Conservation (phyloP, 2,888 invertebrate species). For the Parthenolecanium corni region DNA sequence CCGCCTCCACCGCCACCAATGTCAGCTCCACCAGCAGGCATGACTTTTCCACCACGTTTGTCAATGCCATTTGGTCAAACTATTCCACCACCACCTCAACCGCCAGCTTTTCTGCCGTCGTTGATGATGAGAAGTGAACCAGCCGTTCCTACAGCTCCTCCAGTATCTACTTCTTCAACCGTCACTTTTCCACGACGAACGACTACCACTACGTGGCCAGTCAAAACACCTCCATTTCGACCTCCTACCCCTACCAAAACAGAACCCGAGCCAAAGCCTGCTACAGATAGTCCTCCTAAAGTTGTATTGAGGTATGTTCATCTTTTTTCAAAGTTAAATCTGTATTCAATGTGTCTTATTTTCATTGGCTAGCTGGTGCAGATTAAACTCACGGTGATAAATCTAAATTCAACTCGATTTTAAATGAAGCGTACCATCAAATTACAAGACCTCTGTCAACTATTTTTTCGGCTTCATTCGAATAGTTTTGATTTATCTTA, state of each 20-base stretch:
- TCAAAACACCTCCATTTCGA: neutral
- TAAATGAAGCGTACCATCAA: too few species aligned
- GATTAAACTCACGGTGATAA: too few species aligned
- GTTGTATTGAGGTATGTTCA: conserved; percentile 15
- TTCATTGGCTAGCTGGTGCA: too few species aligned
- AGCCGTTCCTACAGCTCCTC: neutral
- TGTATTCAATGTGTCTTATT: neutral
- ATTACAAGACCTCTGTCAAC: too few species aligned
- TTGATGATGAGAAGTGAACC: conserved; percentile 14
- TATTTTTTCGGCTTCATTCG: too few species aligned
- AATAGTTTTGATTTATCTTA: too few species aligned
- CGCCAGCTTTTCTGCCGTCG: neutral
- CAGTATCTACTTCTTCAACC: neutral
- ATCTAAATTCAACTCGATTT: too few species aligned
- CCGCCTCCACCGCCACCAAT: conserved; percentile 14
- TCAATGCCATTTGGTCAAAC: conserved; percentile 8
- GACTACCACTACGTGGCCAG: neutral
- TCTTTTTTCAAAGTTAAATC: neutral
- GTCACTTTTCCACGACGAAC: neutral
- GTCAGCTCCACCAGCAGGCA: conserved; percentile 19
- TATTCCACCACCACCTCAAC: conserved; percentile 12
- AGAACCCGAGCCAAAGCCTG: conserved; percentile 9
- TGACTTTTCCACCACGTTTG: conserved; percentile 25
- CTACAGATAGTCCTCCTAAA: conserved; percentile 2
- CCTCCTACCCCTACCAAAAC: neutral